phyloP scores from a whole-genome alignment of 2,113 vertebrate genomes.

The Ornithorhynchus anatinus region DNA sequence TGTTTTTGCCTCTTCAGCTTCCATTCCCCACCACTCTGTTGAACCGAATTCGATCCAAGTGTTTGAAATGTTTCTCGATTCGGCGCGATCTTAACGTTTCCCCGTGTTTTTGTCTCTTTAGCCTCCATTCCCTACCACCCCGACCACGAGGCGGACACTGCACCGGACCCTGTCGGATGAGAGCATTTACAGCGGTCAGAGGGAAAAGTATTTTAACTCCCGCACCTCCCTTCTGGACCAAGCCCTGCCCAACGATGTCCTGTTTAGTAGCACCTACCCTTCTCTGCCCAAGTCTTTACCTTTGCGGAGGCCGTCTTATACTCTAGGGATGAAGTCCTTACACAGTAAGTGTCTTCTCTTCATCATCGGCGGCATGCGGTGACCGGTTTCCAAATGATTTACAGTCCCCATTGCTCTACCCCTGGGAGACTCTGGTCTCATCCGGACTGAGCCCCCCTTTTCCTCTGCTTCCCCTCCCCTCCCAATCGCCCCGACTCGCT shows the following conservation, averaged over 20 bases:
- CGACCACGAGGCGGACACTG: constrained; percentile 82
- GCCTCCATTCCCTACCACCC: constrained; percentile 83
- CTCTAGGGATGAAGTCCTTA: constrained; percentile 90
- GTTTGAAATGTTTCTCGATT: not conserved
- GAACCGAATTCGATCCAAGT: no score
- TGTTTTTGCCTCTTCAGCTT: not conserved
- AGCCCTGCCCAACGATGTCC: constrained; percentile 85
- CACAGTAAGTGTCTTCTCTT: constrained; percentile 75
- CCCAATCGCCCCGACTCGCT: not conserved
- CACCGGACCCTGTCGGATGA: constrained; percentile 94
- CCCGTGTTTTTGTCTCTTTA: no score
- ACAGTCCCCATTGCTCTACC: no score
- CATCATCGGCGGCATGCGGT: no score
- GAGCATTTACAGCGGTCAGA: constrained; percentile 93
- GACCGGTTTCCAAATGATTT: no score
- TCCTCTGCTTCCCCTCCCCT: accelerated
- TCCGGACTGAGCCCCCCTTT: no score
- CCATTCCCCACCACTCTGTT: not conserved
- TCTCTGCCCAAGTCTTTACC: constrained; percentile 87
- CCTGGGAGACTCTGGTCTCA: no score
- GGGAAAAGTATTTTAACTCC: constrained; percentile 81
- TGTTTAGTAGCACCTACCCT: constrained; percentile 91
- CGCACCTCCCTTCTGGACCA: constrained; percentile 80
- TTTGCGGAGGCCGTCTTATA: constrained; percentile 83
- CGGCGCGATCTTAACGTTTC: no score